These are phyloP conservation scores for Trachelus iudaicus DNA, from an alignment of 2,888 invertebrate species.

Conservation along the genomic window DNA sequence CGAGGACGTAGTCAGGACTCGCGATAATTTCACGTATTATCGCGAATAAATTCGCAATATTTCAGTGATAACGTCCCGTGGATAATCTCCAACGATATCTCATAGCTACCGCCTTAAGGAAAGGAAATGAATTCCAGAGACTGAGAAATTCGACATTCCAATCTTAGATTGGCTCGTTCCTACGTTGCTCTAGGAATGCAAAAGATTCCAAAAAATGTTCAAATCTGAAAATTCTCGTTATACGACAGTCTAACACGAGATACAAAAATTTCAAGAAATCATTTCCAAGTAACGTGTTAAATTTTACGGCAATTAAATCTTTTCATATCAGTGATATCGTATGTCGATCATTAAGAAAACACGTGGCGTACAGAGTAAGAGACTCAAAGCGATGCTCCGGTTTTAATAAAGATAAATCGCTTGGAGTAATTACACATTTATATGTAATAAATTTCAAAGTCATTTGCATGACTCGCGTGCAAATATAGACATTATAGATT, in stretches of 20 bases:
- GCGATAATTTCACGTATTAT: conserved; percentile 18
- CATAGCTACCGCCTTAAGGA: not conserved
- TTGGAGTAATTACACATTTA: conserved; percentile 46
- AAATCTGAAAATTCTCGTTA: not conserved
- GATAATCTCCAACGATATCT: conserved; percentile 12
- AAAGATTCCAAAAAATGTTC: not conserved
- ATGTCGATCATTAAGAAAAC: conserved; percentile 16
- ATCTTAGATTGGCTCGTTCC: not conserved
- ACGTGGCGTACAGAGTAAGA: conserved; percentile 41
- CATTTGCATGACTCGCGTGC: conserved; percentile 41
- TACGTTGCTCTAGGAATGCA: not conserved
- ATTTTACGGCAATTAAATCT: not conserved
- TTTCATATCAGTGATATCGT: not conserved
- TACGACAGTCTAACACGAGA: not conserved
- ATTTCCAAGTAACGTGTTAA: not conserved
- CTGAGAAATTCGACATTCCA: not conserved
- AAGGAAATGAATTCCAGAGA: not conserved
- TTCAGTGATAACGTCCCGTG: conserved; percentile 22
- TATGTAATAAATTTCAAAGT: conserved; percentile 45
- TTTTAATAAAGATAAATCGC: conserved; percentile 46
- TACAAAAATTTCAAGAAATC: not conserved
- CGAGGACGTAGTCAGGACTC: conserved; percentile 11
- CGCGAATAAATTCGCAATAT: conserved; percentile 36
- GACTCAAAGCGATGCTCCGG: conserved; percentile 12
- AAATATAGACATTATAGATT: conserved; percentile 29